Base-by-base conservation (phyloP, 2,797 vertebrate species). In the Pogoniulus pusillus region DNA sequence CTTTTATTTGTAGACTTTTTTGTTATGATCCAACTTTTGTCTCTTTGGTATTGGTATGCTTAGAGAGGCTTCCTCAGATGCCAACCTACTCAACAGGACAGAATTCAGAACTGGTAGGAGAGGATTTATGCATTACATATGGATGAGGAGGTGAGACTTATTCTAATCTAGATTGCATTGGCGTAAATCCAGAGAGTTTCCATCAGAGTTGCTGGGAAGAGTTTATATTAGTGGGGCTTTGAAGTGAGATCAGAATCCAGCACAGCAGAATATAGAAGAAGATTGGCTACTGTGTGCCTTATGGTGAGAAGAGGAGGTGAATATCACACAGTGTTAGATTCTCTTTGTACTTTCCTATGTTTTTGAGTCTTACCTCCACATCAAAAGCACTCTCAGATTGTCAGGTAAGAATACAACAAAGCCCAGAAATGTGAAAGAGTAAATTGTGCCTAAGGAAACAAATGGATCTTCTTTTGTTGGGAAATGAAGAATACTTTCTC, bases 361-460 rank as follows among this genome's bases (percentile, higher is more conserved):
- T 93, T 90, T 78, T 0, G 1, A 70, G 68, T 69, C 79, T 96
- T 34, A 47, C 26, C 37, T 95, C 73, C 82, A 76, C 82, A 90
- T 87, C 86, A 93, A 93, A 93, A 89, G 87, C 49, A 55, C 41
- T 90, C 82, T 93, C 76, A 64, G n/a, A 47, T 55, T 90, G 73
- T 71, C 73, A 91, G 64, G 93, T 87, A 95, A 85, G 73, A 93
- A 71, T 71, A 60, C 71, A 78, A 81, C 71, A 89, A 96, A 91
- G 64, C 79, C 53, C 51, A 51, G 79, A 76, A 93, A 87, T 39
- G n/a, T 55, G 64, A 83, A 73, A 90, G 76, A 91, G 32, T 93
- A 89, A 91, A 93, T 93, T 81, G 82, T 87, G 73, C 79, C 86
- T 66, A 58, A 90, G 81, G 91, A 96, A 93, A 87, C 74, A 93